These are phyloP conservation scores for Cryptus viduatorius DNA, from an alignment of 2,888 invertebrate species.

Conservation along the genomic window DNA sequence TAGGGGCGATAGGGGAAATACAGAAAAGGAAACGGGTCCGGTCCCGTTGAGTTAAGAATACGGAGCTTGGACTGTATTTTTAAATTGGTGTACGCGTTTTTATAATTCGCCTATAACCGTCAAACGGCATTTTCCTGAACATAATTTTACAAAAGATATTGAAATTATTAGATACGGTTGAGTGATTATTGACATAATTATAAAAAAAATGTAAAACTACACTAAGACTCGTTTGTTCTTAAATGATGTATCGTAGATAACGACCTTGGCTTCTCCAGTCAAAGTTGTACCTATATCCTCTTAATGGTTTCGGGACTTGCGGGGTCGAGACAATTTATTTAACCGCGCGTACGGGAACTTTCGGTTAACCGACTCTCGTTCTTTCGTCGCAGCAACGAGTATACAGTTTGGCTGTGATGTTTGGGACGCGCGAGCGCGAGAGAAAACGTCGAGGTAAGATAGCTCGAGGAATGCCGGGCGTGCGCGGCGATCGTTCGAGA, in stretches of 20 bases:
- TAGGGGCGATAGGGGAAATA: too few species aligned
- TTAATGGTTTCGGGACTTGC: conserved; percentile 4
- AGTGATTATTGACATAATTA: background rate
- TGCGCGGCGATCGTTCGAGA: conserved; percentile 52
- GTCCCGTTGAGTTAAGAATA: too few species aligned
- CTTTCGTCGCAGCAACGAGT: background rate
- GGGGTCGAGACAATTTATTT: conserved; percentile 59
- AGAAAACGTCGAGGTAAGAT: conserved; percentile 41
- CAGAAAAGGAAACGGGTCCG: too few species aligned
- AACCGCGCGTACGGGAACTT: conserved; percentile 14
- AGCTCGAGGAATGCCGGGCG: conserved; percentile 58
- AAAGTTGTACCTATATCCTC: background rate
- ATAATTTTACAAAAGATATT: background rate
- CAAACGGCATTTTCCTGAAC: background rate
- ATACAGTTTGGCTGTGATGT: background rate
- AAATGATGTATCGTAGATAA: background rate
- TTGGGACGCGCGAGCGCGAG: background rate
- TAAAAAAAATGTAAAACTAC: background rate
- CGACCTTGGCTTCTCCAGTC: background rate
- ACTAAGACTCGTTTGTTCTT: background rate
- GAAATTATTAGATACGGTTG: background rate
- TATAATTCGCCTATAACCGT: background rate
- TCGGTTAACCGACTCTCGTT: conserved; percentile 5
- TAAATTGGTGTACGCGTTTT: background rate
- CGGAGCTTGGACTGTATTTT: too few species aligned